Conservation (phyloP, 2,888 invertebrate genomes). For the Pseudanteris insignis region DNA sequence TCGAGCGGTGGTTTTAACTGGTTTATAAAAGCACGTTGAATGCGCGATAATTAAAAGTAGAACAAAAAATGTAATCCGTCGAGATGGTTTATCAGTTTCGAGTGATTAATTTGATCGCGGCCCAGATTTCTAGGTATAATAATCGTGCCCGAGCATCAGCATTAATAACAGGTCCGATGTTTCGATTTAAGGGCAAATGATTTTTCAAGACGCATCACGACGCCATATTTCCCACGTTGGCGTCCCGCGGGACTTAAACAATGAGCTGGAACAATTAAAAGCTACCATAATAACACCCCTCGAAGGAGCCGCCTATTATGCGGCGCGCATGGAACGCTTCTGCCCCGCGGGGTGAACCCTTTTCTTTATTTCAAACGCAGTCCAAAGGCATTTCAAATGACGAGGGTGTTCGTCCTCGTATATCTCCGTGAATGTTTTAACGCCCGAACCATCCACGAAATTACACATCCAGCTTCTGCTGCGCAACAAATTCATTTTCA, state of each 20-base stretch:
- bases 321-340: constrained; percentile 41
- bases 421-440: constrained; percentile 59
- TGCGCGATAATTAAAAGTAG: not conserved
- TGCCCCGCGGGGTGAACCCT: constrained; percentile 48
- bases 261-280: constrained; percentile 58
- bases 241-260: constrained; percentile 38
- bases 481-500: constrained; percentile 38
- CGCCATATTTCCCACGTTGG: constrained; percentile 51
- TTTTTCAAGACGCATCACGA: constrained; percentile 31
- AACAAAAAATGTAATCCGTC: not conserved
- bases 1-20: too few species aligned
- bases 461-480: constrained; percentile 55
- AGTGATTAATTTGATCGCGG: constrained; percentile 15
- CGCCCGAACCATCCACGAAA: constrained; percentile 61
- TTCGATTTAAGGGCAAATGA: constrained; percentile 33
- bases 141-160: constrained; percentile 15
- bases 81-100: constrained; percentile 5
- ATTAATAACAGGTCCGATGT: constrained; percentile 34
- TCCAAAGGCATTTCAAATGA: constrained; percentile 52
- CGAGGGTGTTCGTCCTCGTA: constrained; percentile 59
- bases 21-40: too few species aligned
- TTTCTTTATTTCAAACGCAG: constrained; percentile 45
- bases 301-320: constrained; percentile 56
- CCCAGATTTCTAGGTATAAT: constrained; percentile 6
- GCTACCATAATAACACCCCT: constrained; percentile 61